Evolutionary conservation across 2,113 vertebrate species (phyloP).

Genomic region (Epinephelus fuscoguttatus): DNA sequence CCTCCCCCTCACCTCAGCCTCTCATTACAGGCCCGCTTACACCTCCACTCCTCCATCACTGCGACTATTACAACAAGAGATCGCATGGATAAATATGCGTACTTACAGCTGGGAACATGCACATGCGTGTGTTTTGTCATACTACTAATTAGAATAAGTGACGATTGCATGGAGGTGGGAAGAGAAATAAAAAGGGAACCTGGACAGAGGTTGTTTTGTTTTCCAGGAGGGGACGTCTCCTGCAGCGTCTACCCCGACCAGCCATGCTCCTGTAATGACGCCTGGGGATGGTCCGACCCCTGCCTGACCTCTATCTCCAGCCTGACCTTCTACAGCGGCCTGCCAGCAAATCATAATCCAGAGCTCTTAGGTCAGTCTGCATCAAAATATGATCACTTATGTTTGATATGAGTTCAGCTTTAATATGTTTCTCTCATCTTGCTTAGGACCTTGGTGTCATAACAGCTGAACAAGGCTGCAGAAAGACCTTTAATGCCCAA

Average conservation of each 20-base stretch:
- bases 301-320: slow-evolving; percentile 35
- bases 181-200: slow-evolving; percentile 24
- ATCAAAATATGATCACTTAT: background rate
- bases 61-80: slow-evolving; percentile 51
- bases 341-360: slow-evolving; percentile 37
- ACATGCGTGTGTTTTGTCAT: slow-evolving; percentile 47
- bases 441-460: slow-evolving; percentile 24
- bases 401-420: background rate
- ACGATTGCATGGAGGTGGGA: slow-evolving; percentile 2
- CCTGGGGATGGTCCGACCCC: slow-evolving; percentile 24
- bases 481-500: slow-evolving; percentile 13
- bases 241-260: slow-evolving; percentile 20
- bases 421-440: slow-evolving; percentile 24
- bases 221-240: slow-evolving; percentile 57
- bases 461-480: slow-evolving; percentile 19
- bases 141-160: slow-evolving; percentile 50
- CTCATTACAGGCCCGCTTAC: slow-evolving; percentile 68
- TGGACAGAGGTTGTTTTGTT: slow-evolving; percentile 46
- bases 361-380: slow-evolving; percentile 21
- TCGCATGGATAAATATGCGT: slow-evolving; percentile 18
- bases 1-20: slow-evolving; percentile 43
- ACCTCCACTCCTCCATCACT: slow-evolving; percentile 64
- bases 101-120: slow-evolving; percentile 17
- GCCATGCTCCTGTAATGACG: slow-evolving; percentile 30
- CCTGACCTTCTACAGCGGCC: slow-evolving; percentile 37